These are phyloP conservation scores for Phymastichus coffea DNA, from an alignment of 1,140 invertebrate genomes.

Conservation along the genomic window DNA sequence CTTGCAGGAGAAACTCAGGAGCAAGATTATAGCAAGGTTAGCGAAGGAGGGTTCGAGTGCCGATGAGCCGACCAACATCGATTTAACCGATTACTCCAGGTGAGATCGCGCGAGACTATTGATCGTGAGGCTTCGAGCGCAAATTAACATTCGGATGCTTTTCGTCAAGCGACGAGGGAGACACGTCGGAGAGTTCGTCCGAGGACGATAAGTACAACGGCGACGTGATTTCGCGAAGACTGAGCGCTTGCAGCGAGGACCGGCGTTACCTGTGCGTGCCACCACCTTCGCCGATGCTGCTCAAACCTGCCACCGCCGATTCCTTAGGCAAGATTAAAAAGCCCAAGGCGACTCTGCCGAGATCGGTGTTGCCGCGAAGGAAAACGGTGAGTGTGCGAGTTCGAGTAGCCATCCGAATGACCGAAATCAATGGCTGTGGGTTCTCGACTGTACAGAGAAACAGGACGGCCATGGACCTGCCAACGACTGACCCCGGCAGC, in stretches of 20 bases:
- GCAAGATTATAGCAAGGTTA: slow-evolving; percentile 76
- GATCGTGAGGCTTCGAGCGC: no score
- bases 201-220: slow-evolving; percentile 46
- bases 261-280: slow-evolving; percentile 51
- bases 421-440: no score
- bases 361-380: neutral
- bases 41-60: slow-evolving; percentile 82
- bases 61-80: slow-evolving; percentile 82
- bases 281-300: slow-evolving; percentile 58
- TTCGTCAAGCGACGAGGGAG: slow-evolving; percentile 69
- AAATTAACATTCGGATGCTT: slow-evolving; percentile 11
- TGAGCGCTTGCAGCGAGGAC: slow-evolving; percentile 15
- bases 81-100: slow-evolving; percentile 84
- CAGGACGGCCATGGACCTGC: slow-evolving; percentile 55
- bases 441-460: no score
- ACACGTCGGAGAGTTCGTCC: slow-evolving; percentile 70
- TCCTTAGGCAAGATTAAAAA: slow-evolving; percentile 31
- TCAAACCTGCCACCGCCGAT: slow-evolving; percentile 18
- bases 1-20: slow-evolving; percentile 70
- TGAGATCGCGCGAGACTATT: slow-evolving; percentile 39
- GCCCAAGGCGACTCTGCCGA: slow-evolving; percentile 25
- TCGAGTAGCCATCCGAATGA: neutral
- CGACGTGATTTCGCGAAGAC: slow-evolving; percentile 25
- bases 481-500: slow-evolving; percentile 59
- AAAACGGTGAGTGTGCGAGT: slow-evolving; percentile 18